Percentiles rank a stretch among this genome's conserved stretches.
Evolutionary conservation across 30 jellyfish, hydroid and myxozoan species (phyloP).

Genomic region (Clytia hemisphaerica): DNA sequence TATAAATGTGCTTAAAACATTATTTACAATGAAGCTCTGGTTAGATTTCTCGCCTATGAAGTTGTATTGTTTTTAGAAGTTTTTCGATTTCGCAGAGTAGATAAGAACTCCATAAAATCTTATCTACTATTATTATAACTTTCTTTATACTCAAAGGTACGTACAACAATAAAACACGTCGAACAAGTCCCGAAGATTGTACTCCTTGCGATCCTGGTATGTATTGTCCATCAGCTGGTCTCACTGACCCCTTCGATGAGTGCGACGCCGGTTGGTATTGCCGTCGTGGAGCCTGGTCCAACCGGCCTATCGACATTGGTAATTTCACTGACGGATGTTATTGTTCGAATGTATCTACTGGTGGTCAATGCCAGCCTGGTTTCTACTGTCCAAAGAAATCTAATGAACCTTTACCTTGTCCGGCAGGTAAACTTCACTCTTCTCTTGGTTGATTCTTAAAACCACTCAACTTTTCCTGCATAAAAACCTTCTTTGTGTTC

Average conservation of each 20-base stretch:
- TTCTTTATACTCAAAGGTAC: no score
- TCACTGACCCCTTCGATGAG: slow-evolving; percentile 40
- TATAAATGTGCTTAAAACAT: no score
- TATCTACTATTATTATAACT: no score
- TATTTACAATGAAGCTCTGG: no score
- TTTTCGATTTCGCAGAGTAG: no score
- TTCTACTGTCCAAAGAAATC: slow-evolving; percentile 73
- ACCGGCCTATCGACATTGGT: slow-evolving; percentile 71
- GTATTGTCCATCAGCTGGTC: slow-evolving; percentile 75
- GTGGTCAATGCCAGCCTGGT: slow-evolving; percentile 88
- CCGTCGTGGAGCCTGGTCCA: slow-evolving; percentile 76
- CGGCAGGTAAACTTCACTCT: slow-evolving; percentile 49
- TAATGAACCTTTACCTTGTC: slow-evolving; percentile 53
- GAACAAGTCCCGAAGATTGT: slow-evolving; percentile 48
- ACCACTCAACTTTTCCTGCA: no score
- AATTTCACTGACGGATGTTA: slow-evolving; percentile 24
- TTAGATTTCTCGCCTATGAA: no score
- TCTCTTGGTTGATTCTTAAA: neutral
- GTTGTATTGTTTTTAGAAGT: no score
- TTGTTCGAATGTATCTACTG: slow-evolving; percentile 79
- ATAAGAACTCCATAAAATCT: no score
- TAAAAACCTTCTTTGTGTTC: no score
- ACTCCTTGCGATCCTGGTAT: slow-evolving; percentile 80
- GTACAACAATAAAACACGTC: slow-evolving; percentile 43
- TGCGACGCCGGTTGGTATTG: slow-evolving; percentile 92